Conservation (phyloP, 2,888 invertebrate species). For the Apoda limacodes region DNA sequence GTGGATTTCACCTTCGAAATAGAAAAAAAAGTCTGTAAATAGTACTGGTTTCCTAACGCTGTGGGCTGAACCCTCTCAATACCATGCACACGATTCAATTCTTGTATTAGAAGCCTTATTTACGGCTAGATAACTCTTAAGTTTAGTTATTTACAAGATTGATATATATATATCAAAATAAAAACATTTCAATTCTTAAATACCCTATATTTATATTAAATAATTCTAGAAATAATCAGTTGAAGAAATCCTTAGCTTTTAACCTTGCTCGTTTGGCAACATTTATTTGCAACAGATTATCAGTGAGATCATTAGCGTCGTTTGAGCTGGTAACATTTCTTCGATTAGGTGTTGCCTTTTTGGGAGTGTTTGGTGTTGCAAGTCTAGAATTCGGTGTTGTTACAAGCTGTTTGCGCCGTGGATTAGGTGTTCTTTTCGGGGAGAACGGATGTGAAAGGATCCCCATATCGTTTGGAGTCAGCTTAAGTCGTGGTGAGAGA, state of each 20-base stretch:
- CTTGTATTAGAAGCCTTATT: too few species aligned
- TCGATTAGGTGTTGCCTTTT: background rate
- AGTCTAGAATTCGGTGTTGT: constrained; percentile 30
- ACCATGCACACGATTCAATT: too few species aligned
- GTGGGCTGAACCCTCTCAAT: too few species aligned
- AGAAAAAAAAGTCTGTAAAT: too few species aligned
- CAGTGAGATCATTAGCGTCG: constrained; percentile 74
- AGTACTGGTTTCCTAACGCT: too few species aligned
- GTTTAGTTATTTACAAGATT: too few species aligned
- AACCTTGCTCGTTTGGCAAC: constrained; percentile 79
- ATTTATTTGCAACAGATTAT: constrained; percentile 85
- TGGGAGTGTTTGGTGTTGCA: constrained; percentile 17
- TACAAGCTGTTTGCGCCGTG: constrained; percentile 29
- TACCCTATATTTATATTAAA: too few species aligned
- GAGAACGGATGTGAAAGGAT: constrained; percentile 35
- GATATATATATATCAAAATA: too few species aligned
- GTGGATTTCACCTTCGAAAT: too few species aligned
- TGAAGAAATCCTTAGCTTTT: constrained; percentile 86
- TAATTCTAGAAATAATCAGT: too few species aligned
- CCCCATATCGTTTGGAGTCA: constrained; percentile 50
- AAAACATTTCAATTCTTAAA: too few species aligned
- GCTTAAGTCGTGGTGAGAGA: constrained; percentile 52
- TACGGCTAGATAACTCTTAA: too few species aligned
- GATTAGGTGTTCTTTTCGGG: constrained; percentile 32
- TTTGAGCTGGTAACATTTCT: constrained; percentile 5